phyloP scores from a whole-genome alignment of 2,888 invertebrate species.

The Mesorhabditis sp. region DNA sequence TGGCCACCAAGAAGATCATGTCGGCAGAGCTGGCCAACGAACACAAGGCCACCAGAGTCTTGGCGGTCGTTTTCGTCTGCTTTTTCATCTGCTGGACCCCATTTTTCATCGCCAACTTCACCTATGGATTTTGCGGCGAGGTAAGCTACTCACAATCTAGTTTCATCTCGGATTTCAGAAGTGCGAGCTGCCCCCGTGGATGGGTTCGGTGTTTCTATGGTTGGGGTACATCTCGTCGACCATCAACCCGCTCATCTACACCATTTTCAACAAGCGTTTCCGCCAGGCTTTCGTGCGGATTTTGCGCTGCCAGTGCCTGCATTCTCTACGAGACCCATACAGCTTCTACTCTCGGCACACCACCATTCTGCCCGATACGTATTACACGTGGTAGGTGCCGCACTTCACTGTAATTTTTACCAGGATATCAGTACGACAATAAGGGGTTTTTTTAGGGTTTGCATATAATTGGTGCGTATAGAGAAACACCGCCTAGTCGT shows the following conservation, averaged over 20 bases:
- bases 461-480: no score
- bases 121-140: constrained; percentile 73
- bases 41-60: constrained; percentile 91
- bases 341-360: constrained; percentile 41
- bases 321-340: constrained; percentile 26
- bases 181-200: constrained; percentile 58
- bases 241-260: constrained; percentile 92
- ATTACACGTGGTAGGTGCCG: constrained; percentile 40
- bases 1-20: neutral
- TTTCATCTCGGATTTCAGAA: constrained; percentile 5
- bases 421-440: no score
- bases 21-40: constrained; percentile 61
- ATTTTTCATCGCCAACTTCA: constrained; percentile 82
- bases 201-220: constrained; percentile 77
- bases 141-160: constrained; percentile 10
- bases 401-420: no score
- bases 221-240: constrained; percentile 88
- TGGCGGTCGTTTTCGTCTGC: constrained; percentile 88
- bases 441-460: no score
- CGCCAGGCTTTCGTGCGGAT: constrained; percentile 61
- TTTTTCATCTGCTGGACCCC: constrained; percentile 94
- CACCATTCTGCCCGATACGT: constrained; percentile 45
- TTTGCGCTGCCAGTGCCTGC: constrained; percentile 46
- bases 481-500: no score
- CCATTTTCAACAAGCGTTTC: constrained; percentile 89